Evolutionary conservation across 2,113 vertebrate species (phyloP), one percentile per base, ranked within the genome.

Genomic region (Polypterus senegalus): DNA sequence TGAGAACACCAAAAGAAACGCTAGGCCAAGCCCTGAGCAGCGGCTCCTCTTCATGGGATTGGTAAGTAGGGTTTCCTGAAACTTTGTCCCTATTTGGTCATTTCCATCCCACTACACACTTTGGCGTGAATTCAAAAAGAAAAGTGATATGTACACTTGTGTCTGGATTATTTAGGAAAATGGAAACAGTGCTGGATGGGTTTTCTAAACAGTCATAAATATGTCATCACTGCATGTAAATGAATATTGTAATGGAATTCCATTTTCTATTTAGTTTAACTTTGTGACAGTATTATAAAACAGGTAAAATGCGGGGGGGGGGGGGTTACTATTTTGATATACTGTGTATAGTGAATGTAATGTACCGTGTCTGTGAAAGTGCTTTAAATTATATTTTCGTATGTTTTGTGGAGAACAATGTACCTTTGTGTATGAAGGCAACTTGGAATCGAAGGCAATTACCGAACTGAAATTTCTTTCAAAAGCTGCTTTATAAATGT

Each of bases 301-400:
- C 88, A 89, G 86, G 81, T 88, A 81, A 84, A 27, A 27, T 27
- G 27, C 27, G 83, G 88, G 84, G 88, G 84, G 89, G 27, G 27
- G 27, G 27, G 27, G 27, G 27, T 27, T 27, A 84, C 77, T 88
- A 86, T 91, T 90, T 94, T 91, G 88, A 90, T 89, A 92, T 89
- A 91, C 89, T 78, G 85, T 92, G 89, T 91, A 89, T 89, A 92
- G 89, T 93, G 90, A 94, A 90, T 96, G 92, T 97, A 92, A 88
- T 79, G 92, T 96, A 90, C 79, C 67, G 88, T 92, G 84, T 94
- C 83, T 91, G 84, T 92, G 92, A 86, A 91, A 94, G 89, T 93
- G 90, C 91, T 92, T 93, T 94, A 97, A 94, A 97, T 91, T 94
- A 92, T 96, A 94, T 96, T 97, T 96, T 94, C 89, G 72, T 96